A percentile compares a stretch with the other conserved stretches of the same genome.
These are phyloP conservation scores for Crypturellus tataupa DNA, from an alignment of 2,797 vertebrate genomes.

Conservation along the genomic window DNA sequence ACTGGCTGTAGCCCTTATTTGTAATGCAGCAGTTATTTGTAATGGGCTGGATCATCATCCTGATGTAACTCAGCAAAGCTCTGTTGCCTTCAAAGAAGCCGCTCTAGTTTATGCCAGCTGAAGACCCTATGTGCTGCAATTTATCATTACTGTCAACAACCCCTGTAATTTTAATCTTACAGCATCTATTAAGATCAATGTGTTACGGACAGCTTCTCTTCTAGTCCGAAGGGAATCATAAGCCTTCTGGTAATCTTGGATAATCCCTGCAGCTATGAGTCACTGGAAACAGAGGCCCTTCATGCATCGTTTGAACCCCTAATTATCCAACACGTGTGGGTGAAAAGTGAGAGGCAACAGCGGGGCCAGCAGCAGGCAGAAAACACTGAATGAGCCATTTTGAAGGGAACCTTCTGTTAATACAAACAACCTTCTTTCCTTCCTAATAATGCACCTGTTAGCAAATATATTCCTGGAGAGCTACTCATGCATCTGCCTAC, in stretches of 20 bases:
- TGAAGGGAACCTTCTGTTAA: conserved; percentile 36
- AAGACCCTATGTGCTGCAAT: background rate
- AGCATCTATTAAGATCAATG: background rate
- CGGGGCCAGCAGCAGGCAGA: conserved; percentile 28
- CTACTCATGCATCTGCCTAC: background rate
- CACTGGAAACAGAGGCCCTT: conserved; percentile 51
- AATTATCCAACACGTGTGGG: conserved; percentile 45
- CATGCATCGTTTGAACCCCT: conserved; percentile 44
- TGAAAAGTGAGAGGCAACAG: conserved; percentile 61
- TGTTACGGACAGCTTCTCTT: background rate
- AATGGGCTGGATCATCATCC: background rate
- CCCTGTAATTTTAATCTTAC: background rate
- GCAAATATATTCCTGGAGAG: conserved; percentile 28
- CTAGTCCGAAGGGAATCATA: conserved; percentile 2
- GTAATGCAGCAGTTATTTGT: background rate
- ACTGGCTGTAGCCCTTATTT: background rate
- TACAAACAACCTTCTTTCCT: conserved; percentile 30
- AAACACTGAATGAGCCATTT: background rate
- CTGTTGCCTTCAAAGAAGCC: background rate
- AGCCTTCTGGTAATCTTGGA: conserved; percentile 15
- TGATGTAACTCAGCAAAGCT: background rate
- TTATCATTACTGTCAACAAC: background rate
- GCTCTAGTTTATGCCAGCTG: background rate
- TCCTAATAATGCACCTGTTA: conserved; percentile 62
- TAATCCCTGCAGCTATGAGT: conserved; percentile 62